A percentile compares a stretch with the other conserved stretches of the same genome.
Conservation (phyloP, 2,113 vertebrate species). For the Castor canadensis region DNA sequence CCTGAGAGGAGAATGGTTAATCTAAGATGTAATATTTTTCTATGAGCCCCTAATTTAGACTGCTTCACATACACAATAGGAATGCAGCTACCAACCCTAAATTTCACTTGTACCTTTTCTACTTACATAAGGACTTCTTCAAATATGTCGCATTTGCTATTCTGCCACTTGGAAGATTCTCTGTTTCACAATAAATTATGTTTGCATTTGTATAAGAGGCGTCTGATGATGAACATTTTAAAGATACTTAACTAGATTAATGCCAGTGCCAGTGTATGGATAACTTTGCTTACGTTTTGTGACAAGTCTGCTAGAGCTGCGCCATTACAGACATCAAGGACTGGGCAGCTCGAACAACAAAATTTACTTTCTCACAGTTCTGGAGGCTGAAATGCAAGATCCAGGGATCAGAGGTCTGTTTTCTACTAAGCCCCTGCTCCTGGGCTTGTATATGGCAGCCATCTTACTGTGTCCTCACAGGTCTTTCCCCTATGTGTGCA, state of each 20-base stretch:
- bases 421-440: background rate
- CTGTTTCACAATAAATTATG: background rate
- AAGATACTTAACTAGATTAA: slow-evolving; percentile 2
- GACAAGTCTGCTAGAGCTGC: background rate
- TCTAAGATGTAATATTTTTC: too few relatives aligned
- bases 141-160: background rate
- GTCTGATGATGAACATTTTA: slow-evolving; percentile 6
- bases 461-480: background rate
- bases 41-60: too few relatives aligned
- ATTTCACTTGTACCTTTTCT: background rate
- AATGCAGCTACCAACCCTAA: background rate
- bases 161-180: background rate
- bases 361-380: background rate
- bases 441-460: too few relatives aligned
- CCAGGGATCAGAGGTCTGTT: background rate
- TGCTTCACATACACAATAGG: too few relatives aligned
- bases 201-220: background rate
- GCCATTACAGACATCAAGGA: background rate
- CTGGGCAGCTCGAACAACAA: background rate
- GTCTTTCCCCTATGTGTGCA: background rate
- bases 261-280: background rate
- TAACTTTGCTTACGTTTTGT: background rate
- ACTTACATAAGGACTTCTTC: background rate
- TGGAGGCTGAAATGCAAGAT: background rate
- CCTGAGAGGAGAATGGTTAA: too few relatives aligned